Conservation (phyloP, 30 jellyfish, hydroid and myxozoan species). For the Cassiopea xamachana region DNA sequence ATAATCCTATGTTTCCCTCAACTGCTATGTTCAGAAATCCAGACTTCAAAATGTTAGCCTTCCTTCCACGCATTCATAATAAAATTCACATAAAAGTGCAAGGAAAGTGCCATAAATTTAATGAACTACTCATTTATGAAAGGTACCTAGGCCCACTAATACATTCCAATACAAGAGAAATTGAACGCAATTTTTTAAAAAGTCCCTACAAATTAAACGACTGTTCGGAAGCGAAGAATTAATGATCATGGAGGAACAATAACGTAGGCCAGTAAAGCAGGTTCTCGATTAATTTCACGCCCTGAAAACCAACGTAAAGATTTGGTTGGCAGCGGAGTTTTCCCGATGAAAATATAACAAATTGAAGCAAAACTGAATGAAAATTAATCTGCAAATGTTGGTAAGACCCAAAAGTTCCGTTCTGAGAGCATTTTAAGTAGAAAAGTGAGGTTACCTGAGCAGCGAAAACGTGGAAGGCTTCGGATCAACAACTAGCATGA, state of each 20-base stretch:
- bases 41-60: background rate
- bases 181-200: background rate
- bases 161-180: constrained; percentile 42
- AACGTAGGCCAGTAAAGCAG: constrained; percentile 81
- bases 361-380: constrained; percentile 29
- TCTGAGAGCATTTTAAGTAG: background rate
- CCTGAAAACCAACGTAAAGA: constrained; percentile 73
- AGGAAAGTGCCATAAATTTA: background rate
- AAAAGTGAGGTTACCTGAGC: background rate
- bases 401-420: background rate
- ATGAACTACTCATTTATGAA: background rate
- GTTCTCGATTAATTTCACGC: constrained; percentile 91
- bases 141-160: constrained; percentile 28
- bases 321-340: constrained; percentile 21
- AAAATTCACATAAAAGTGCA: constrained; percentile 12
- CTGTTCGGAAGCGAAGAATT: constrained; percentile 26
- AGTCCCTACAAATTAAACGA: background rate
- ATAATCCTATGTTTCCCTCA: background rate
- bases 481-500: constrained; percentile 86
- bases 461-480: constrained; percentile 56
- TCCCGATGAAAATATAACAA: constrained; percentile 50
- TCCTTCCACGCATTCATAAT: background rate
- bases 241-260: constrained; percentile 84
- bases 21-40: background rate
- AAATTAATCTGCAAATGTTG: constrained; percentile 10